phyloP scores from a whole-genome alignment of 2,888 invertebrate genomes.

The Clistopyga incitator region DNA sequence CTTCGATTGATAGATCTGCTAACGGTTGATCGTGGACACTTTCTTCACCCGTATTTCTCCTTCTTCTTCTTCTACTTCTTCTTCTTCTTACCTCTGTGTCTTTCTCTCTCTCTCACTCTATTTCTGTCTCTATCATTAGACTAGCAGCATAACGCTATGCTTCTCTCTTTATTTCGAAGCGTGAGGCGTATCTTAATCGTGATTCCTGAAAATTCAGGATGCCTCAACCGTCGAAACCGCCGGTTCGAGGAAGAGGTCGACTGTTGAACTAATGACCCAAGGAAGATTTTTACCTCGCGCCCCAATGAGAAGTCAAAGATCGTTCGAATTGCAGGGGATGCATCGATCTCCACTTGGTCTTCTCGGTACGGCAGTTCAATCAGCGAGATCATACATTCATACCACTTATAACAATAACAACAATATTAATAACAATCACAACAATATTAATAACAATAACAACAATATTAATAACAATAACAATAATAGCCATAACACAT shows the following conservation, averaged over 20 bases:
- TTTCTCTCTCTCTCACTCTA: conserved; percentile 56
- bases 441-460: conserved; percentile 9
- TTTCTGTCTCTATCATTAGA: conserved; percentile 57
- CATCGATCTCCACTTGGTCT: conserved; percentile 75
- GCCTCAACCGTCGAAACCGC: conserved; percentile 73
- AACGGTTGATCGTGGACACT: neutral
- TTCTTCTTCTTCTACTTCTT: neutral
- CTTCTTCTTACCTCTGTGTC: conserved; percentile 4
- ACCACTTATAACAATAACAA: conserved; percentile 3
- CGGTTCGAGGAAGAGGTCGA: conserved; percentile 75
- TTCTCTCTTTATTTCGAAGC: conserved; percentile 68
- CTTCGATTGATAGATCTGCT: neutral
- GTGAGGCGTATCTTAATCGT: conserved; percentile 69
- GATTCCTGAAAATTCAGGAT: conserved; percentile 78
- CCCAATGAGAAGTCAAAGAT: conserved; percentile 76
- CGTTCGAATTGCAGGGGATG: conserved; percentile 77
- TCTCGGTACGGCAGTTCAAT: conserved; percentile 72
- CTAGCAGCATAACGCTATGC: conserved; percentile 60
- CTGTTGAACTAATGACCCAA: conserved; percentile 73
- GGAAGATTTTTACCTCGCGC: conserved; percentile 72
- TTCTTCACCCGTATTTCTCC: neutral
- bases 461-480: conserved; percentile 9
- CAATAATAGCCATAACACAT: conserved; percentile 19
- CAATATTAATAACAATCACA: conserved; percentile 1
- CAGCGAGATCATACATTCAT: conserved; percentile 14